These are phyloP conservation scores for Leptodactylus fallax DNA, from an alignment of 2,797 vertebrate species.

Conservation along the genomic window DNA sequence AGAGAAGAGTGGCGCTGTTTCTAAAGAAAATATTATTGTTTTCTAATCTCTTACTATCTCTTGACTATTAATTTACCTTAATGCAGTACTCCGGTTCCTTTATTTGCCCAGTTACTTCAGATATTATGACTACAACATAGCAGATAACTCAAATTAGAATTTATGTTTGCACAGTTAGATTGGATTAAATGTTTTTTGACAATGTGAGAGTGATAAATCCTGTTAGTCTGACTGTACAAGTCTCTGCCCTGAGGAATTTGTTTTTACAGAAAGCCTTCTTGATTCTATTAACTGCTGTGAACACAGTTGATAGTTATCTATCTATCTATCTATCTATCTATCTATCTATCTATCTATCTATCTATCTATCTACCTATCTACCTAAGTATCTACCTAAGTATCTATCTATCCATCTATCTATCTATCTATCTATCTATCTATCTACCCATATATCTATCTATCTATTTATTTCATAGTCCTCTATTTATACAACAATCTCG, in stretches of 20 bases:
- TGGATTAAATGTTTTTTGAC: conserved; percentile 21
- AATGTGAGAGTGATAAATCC: conserved; percentile 7
- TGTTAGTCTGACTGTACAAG: neutral
- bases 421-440: too few relatives aligned
- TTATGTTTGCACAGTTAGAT: conserved; percentile 1
- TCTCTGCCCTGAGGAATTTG: neutral
- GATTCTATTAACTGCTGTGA: neutral
- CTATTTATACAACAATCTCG: too few relatives aligned
- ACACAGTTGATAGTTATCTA: too few relatives aligned
- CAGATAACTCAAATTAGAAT: neutral
- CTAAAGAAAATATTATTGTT: neutral
- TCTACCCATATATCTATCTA: too few relatives aligned
- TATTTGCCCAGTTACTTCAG: neutral
- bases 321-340: too few relatives aligned
- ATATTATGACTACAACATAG: conserved; percentile 2
- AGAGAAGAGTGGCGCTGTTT: neutral
- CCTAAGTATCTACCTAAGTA: too few relatives aligned
- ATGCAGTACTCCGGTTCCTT: neutral
- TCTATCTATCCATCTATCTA: too few relatives aligned
- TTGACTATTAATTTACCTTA: neutral
- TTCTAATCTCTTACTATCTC: neutral
- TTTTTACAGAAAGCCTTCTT: neutral
- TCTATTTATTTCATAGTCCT: too few relatives aligned
- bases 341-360: too few relatives aligned
- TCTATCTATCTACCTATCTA: too few relatives aligned